Conservation (phyloP, 2,888 invertebrate genomes). For the Itoplectis maculator region DNA sequence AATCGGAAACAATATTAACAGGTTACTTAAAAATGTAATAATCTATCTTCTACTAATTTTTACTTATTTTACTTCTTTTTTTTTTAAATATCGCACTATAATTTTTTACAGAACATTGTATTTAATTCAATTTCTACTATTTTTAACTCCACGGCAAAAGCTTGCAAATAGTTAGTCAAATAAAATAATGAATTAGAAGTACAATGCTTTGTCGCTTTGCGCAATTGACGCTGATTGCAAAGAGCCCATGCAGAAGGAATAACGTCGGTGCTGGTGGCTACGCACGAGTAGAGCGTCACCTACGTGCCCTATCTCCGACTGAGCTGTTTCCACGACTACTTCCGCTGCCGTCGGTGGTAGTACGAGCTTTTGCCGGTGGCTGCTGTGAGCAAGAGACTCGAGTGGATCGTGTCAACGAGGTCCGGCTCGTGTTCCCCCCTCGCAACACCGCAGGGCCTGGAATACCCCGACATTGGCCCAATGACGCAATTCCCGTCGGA, state of each 20-base stretch:
- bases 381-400: conserved; percentile 48
- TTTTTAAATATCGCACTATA: no score
- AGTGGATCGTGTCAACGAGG: conserved; percentile 68
- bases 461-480: conserved; percentile 41
- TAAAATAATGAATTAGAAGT: not conserved
- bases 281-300: not conserved
- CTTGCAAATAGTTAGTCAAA: not conserved
- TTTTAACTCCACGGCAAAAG: no score
- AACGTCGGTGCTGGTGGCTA: conserved; percentile 10
- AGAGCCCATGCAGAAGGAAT: conserved; percentile 15
- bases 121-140: no score
- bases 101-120: no score
- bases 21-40: no score
- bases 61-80: no score
- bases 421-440: conserved; percentile 53
- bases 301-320: conserved; percentile 49
- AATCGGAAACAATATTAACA: no score
- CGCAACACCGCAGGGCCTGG: conserved; percentile 26
- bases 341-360: not conserved
- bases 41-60: no score
- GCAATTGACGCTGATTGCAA: not conserved
- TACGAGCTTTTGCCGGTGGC: conserved; percentile 1
- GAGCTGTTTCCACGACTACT: conserved; percentile 17
- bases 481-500: conserved; percentile 58
- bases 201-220: not conserved